phyloP scores from a whole-genome alignment of 2,888 invertebrate genomes.

The Andrena praecox region DNA sequence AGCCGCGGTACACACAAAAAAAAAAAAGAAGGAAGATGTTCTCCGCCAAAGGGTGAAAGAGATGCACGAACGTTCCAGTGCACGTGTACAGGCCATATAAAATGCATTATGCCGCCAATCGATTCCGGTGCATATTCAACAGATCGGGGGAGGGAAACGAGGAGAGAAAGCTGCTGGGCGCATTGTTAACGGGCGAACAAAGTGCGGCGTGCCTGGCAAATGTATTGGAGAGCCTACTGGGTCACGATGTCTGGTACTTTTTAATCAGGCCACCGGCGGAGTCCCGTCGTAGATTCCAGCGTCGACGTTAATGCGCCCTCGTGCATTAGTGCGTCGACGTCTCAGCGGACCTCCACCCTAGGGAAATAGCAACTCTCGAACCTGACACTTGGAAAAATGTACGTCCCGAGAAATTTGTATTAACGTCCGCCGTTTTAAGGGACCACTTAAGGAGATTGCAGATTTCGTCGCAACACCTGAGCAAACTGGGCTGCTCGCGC shows the following conservation, averaged over 20 bases:
- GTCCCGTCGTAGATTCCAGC: conserved; percentile 33
- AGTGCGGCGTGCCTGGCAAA: conserved; percentile 38
- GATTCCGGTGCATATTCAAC: conserved; percentile 29
- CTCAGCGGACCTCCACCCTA: not conserved
- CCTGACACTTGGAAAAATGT: not conserved
- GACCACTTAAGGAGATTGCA: conserved; percentile 15
- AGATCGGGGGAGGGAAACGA: conserved; percentile 3
- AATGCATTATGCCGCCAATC: conserved; percentile 37
- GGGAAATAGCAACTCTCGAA: conserved; percentile 8
- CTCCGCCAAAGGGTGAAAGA: conserved; percentile 4
- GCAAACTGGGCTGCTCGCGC: too few species aligned
- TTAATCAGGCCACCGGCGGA: conserved; percentile 39
- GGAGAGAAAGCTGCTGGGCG: conserved; percentile 23
- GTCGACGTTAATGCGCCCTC: conserved; percentile 35
- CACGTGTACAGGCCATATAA: conserved; percentile 5
- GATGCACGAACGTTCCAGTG: not conserved
- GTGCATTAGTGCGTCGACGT: conserved; percentile 36
- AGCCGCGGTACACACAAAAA: too few species aligned
- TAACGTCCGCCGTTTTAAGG: not conserved
- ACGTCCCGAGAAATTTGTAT: conserved; percentile 5
- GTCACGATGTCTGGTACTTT: conserved; percentile 51
- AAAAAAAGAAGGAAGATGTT: not conserved
- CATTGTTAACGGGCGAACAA: conserved; percentile 41
- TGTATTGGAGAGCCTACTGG: conserved; percentile 42
- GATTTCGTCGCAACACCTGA: not conserved